Conservation (phyloP, 2,888 invertebrate species). For the Saturnia pavonia region DNA sequence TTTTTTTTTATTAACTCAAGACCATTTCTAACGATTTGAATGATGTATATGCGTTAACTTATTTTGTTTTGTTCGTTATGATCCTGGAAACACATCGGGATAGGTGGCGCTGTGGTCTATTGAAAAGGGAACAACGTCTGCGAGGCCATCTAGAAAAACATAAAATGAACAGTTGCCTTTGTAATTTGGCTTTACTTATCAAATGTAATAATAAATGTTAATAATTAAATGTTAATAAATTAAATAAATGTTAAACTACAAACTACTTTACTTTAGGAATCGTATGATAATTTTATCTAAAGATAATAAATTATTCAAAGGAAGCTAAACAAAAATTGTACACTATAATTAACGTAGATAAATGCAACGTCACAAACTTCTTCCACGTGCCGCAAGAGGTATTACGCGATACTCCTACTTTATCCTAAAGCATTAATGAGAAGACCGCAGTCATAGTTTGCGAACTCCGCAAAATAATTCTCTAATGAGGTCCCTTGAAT, state of each 20-base stretch:
- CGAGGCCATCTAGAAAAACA: no score
- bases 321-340: background rate
- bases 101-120: no score
- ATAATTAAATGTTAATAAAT: no score
- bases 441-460: slow-evolving; percentile 22
- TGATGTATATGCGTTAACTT: no score
- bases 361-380: background rate
- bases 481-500: slow-evolving; percentile 33
- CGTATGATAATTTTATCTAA: background rate
- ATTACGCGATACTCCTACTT: slow-evolving; percentile 8
- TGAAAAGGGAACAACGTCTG: no score
- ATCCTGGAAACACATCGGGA: no score
- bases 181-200: no score
- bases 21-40: no score
- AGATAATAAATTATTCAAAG: background rate
- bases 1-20: no score
- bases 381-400: background rate
- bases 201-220: no score
- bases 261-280: background rate
- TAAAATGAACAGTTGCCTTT: no score
- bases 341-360: background rate
- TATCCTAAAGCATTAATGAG: slow-evolving; percentile 28
- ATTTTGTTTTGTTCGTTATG: no score
- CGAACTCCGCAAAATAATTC: slow-evolving; percentile 32
- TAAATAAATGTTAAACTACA: background rate